Evolutionary conservation across 2,113 vertebrate genomes (phyloP).

Genomic region (Coturnix japonica): DNA sequence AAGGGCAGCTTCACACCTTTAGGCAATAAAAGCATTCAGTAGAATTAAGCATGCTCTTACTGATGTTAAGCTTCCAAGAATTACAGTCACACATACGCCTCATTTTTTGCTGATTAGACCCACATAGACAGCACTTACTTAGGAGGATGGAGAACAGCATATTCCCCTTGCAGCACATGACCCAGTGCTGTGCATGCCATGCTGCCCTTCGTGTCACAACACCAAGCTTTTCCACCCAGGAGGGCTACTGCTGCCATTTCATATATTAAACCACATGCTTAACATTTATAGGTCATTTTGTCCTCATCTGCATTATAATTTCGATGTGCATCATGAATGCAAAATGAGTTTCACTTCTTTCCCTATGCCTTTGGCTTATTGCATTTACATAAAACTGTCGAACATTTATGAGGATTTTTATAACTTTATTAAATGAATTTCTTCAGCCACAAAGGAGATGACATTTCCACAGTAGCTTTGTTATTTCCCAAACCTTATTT

Average conservation of each 20-base stretch:
- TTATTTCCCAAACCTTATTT: conserved; percentile 67
- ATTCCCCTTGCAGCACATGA: accelerated
- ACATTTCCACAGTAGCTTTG: conserved; percentile 51
- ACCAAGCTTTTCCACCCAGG: neutral
- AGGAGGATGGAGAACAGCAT: neutral
- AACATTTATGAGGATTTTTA: conserved; percentile 67
- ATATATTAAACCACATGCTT: conserved; percentile 45
- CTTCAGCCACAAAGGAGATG: conserved; percentile 51
- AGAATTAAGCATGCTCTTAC: neutral
- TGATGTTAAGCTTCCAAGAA: neutral
- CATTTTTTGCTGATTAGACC: neutral
- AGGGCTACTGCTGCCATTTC: neutral
- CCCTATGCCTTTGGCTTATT: conserved; percentile 57
- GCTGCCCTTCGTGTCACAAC: neutral
- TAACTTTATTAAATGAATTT: conserved; percentile 72
- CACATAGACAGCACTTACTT: neutral
- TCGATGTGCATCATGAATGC: conserved; percentile 56
- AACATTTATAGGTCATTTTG: conserved; percentile 68
- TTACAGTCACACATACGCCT: neutral
- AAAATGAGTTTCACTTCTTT: conserved; percentile 62
- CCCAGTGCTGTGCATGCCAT: neutral
- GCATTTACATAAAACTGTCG: conserved; percentile 75
- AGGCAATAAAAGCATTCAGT: accelerated
- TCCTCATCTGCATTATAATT: conserved; percentile 60
- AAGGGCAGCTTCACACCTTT: neutral